Base-by-base conservation (phyloP, 2,797 vertebrate genomes). In the Champsocephalus esox region DNA sequence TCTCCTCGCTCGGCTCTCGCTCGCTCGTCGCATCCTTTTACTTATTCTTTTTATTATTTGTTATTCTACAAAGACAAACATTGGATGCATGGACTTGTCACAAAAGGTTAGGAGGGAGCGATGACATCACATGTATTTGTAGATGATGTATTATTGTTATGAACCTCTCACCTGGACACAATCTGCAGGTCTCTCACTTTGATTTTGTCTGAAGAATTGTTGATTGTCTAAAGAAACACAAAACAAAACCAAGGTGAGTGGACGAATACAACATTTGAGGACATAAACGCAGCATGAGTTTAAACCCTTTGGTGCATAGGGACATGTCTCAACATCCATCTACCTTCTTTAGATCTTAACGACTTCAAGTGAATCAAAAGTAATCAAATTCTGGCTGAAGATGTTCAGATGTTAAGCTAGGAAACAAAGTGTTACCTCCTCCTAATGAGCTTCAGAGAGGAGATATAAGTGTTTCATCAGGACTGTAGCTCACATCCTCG, bases 161-260 rank as follows among this genome's bases (percentile, higher is more conserved):
- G 4, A 28, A 28, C 28, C 7, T 38, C 94, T 93, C 85, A 98
- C 98, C 97, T 97, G 90, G 94, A 95, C 7, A 99, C 98, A 1
- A 99, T 94, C 95, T 99, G 98, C 78, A 99, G 93, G 86, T 99
- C 97, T 86, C 98, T 93, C 32, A 99, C 97, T 80, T 93, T 82
- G 88, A 99, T 97, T 94, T 98, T 99, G 75, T 99, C 95, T 49
- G 97, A 97, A 0, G 97, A 96, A 3, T 84, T 80, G 92, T 99
- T 99, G 85, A 99, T 98, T 68, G 91, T 95, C 98, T 99, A 77
- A 28, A 28, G 0, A 28, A 28, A 70, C 66, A 45, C 9, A 52
- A 38, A 52, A 17, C 13, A 51, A 38, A 61, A 17, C n/a, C 2
- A 5, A 19, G 17, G 17, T 65, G 1, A 65, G 38, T 11, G 6